These are phyloP conservation scores for Hypsopygia costalis DNA, from an alignment of 2,888 invertebrate species.

Conservation along the genomic window DNA sequence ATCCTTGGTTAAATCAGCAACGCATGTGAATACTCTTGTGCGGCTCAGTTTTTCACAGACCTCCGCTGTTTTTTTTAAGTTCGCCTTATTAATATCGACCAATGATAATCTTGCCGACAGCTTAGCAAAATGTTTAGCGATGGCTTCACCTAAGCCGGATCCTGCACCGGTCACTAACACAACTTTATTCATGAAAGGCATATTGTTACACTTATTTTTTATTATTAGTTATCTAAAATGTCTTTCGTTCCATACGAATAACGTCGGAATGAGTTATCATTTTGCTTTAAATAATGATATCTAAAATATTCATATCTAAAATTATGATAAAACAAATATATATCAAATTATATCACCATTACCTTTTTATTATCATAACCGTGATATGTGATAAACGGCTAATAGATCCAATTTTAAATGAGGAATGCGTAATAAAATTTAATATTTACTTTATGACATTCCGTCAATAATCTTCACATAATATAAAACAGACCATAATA, in stretches of 20 bases:
- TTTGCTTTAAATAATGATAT: neutral
- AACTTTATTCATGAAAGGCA: conserved; percentile 42
- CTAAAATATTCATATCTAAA: neutral
- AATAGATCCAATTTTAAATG: too few relatives aligned
- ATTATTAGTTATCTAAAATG: conserved; percentile 5
- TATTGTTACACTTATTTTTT: conserved; percentile 11
- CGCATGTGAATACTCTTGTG: conserved; percentile 32
- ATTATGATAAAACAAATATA: neutral
- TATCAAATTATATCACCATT: neutral
- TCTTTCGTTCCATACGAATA: neutral
- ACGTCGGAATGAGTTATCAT: neutral
- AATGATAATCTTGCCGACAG: conserved; percentile 36
- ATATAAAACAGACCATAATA: too few relatives aligned
- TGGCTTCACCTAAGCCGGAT: conserved; percentile 42
- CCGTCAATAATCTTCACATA: too few relatives aligned
- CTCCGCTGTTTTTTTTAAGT: conserved; percentile 27
- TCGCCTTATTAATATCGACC: conserved; percentile 30
- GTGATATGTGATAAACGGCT: too few relatives aligned
- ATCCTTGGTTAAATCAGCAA: conserved; percentile 33
- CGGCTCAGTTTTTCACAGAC: conserved; percentile 29
- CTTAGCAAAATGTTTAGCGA: conserved; percentile 38
- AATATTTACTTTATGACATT: too few relatives aligned
- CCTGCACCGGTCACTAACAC: conserved; percentile 40
- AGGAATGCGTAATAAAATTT: too few relatives aligned
- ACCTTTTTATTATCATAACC: neutral